Evolutionary conservation across 2,797 vertebrate genomes (phyloP).

Genomic region (Aulostomus chinensis): DNA sequence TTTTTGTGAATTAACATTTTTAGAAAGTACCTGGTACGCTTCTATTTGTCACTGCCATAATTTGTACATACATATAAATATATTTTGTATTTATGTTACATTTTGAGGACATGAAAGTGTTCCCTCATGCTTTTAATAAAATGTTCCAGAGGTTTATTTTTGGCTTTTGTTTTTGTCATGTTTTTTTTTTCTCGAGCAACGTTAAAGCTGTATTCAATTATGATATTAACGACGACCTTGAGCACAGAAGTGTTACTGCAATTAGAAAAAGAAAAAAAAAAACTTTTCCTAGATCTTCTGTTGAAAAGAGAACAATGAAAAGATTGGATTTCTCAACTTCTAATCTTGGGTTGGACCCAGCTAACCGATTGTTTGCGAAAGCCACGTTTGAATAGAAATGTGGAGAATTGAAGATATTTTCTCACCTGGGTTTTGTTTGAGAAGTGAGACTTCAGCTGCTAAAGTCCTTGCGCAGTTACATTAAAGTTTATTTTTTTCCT

Average conservation of each 20-base stretch:
- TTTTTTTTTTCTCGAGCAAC: not conserved
- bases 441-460: not conserved
- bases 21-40: conserved; percentile 54
- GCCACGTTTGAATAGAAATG: too few relatives aligned
- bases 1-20: conserved; percentile 54
- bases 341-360: conserved; percentile 25
- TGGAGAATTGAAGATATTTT: conserved; percentile 4
- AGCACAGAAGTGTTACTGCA: not conserved
- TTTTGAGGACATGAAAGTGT: conserved; percentile 67
- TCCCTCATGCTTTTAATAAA: conserved; percentile 82
- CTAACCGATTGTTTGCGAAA: too few relatives aligned
- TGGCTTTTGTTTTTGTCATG: conserved; percentile 2
- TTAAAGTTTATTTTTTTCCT: too few relatives aligned
- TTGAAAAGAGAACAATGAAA: not conserved
- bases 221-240: not conserved
- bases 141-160: conserved; percentile 60
- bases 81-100: conserved; percentile 83
- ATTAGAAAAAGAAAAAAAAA: too few relatives aligned
- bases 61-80: conserved; percentile 71
- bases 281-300: not conserved
- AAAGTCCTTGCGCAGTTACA: not conserved
- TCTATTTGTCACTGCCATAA: conserved; percentile 71
- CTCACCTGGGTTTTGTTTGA: too few relatives aligned
- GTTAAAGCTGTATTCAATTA: too few relatives aligned
- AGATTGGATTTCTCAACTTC: conserved; percentile 23